phyloP scores from a whole-genome alignment of 2,888 invertebrate species.

The Chrysotoxum bicinctum region DNA sequence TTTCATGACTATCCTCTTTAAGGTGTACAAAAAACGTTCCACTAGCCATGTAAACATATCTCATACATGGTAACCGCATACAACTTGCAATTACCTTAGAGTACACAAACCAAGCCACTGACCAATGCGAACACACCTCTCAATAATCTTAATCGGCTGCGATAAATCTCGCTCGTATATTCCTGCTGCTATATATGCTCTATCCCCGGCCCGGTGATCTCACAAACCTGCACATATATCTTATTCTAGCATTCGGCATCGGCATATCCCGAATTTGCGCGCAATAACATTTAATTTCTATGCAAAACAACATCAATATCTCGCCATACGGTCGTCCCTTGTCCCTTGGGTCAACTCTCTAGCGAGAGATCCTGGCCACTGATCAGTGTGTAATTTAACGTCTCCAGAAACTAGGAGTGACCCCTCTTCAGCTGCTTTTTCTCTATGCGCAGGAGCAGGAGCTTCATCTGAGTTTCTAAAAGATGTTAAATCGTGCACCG shows the following conservation, averaged over 20 bases:
- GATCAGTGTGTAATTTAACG: slow-evolving; percentile 65
- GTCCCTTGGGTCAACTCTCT: slow-evolving; percentile 44
- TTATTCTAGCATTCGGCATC: slow-evolving; percentile 36
- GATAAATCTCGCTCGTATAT: slow-evolving; percentile 57
- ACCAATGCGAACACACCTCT: slow-evolving; percentile 71
- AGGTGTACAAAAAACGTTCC: background rate
- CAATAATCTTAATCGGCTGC: slow-evolving; percentile 68
- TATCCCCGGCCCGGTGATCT: background rate
- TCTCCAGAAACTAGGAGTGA: slow-evolving; percentile 60
- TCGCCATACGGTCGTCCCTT: background rate
- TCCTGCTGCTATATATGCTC: background rate
- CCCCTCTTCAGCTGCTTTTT: slow-evolving; percentile 26
- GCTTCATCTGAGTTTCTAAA: slow-evolving; percentile 26
- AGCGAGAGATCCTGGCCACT: slow-evolving; percentile 51
- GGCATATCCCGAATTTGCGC: slow-evolving; percentile 57
- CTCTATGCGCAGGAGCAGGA: slow-evolving; percentile 25
- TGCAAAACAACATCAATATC: slow-evolving; percentile 70
- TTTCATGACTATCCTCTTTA: background rate
- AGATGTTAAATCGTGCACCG: slow-evolving; percentile 63
- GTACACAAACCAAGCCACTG: slow-evolving; percentile 51
- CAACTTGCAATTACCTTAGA: slow-evolving; percentile 62
- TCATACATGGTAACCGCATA: slow-evolving; percentile 54
- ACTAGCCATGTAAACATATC: slow-evolving; percentile 58
- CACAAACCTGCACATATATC: slow-evolving; percentile 29
- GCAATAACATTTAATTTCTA: slow-evolving; percentile 72